A percentile compares a stretch with the other conserved stretches of the same genome.
phyloP scores from a whole-genome alignment of 2,797 vertebrate genomes.

The Enteromius trimaculatus region DNA sequence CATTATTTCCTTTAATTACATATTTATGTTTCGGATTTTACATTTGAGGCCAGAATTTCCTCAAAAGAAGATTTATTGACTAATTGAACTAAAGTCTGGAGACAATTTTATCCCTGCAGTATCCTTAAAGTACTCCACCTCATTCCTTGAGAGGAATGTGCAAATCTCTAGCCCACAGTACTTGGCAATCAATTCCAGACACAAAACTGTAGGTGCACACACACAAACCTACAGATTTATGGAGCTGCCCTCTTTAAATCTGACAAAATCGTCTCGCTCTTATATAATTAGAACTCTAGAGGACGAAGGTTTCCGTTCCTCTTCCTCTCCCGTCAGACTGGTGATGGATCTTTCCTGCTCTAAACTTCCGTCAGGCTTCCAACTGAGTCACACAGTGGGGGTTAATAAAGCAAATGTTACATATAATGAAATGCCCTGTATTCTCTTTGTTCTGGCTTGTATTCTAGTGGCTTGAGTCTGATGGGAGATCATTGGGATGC shows the following conservation, averaged over 20 bases:
- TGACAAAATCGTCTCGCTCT: slow-evolving; percentile 51
- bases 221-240: slow-evolving; percentile 22
- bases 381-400: slow-evolving; percentile 46
- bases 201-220: neutral
- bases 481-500: slow-evolving; percentile 17
- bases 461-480: slow-evolving; percentile 30
- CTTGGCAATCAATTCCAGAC: slow-evolving; percentile 17
- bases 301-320: slow-evolving; percentile 50
- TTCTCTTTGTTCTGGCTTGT: slow-evolving; percentile 28
- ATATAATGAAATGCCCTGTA: slow-evolving; percentile 34
- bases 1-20: too few relatives aligned
- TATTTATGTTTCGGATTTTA: too few relatives aligned
- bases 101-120: neutral
- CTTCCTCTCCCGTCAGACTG: slow-evolving; percentile 43
- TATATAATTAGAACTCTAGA: slow-evolving; percentile 62
- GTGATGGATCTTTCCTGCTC: slow-evolving; percentile 35
- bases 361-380: slow-evolving; percentile 33
- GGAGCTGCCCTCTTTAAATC: slow-evolving; percentile 59
- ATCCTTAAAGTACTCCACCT: neutral
- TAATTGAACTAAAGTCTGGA: neutral
- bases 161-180: neutral
- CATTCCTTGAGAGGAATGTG: neutral
- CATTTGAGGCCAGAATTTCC: neutral
- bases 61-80: neutral
- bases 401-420: slow-evolving; percentile 46